Percentiles rank a stretch among this genome's conserved stretches.
phyloP scores from a whole-genome alignment of 2,888 invertebrate genomes.

The Apoda limacodes region DNA sequence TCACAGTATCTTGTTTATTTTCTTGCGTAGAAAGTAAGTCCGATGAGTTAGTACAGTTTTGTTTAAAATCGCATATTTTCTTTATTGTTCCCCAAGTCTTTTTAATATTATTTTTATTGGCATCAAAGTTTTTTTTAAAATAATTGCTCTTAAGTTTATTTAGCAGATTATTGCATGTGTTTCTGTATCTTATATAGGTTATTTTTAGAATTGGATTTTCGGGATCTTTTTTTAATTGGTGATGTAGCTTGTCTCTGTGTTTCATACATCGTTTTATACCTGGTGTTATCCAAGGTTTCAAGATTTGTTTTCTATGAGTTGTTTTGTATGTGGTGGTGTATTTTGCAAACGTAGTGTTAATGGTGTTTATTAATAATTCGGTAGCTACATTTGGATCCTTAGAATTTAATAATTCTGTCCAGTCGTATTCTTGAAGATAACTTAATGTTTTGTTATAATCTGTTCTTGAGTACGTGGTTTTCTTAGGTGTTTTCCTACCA shows the following conservation, averaged over 20 bases:
- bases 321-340: too few species aligned
- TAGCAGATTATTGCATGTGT: conserved; percentile 5
- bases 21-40: neutral
- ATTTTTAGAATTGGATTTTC: conserved; percentile 5
- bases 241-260: conserved; percentile 3
- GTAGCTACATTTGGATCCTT: conserved; percentile 1
- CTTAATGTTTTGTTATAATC: neutral
- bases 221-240: conserved; percentile 6
- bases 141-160: conserved; percentile 5
- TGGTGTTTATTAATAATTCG: neutral
- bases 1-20: conserved; percentile 1
- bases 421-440: neutral
- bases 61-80: neutral
- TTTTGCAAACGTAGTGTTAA: too few species aligned
- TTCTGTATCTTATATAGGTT: conserved; percentile 7
- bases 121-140: conserved; percentile 5
- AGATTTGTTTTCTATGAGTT: neutral
- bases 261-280: conserved; percentile 3
- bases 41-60: conserved; percentile 1
- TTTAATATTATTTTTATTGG: conserved; percentile 3
- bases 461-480: neutral
- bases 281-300: conserved; percentile 9
- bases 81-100: conserved; percentile 8
- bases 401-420: conserved; percentile 1
- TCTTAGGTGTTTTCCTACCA: neutral